phyloP scores from a whole-genome alignment of 2,797 vertebrate genomes.

The Silurus lanzhouensis region DNA sequence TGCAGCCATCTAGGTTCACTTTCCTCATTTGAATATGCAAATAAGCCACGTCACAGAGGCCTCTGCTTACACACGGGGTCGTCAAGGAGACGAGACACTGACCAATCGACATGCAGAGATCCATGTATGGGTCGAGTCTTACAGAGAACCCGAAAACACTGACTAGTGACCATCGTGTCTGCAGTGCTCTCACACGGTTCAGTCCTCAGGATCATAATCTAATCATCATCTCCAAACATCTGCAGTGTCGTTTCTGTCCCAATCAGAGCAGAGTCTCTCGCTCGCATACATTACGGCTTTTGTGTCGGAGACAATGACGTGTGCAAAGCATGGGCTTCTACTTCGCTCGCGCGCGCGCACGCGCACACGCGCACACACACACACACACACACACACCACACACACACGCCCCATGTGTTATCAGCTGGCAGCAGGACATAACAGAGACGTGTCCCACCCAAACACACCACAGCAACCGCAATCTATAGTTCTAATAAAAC shows the following conservation, averaged over 20 bases:
- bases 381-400: background rate
- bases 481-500: background rate
- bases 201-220: too few relatives aligned
- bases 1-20: slow-evolving; percentile 12
- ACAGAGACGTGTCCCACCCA: slow-evolving; percentile 28
- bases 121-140: slow-evolving; percentile 2
- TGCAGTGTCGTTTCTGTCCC: background rate
- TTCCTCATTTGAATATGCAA: slow-evolving; percentile 59
- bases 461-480: slow-evolving; percentile 7
- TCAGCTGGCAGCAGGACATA: slow-evolving; percentile 28
- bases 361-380: background rate
- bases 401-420: background rate
- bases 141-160: background rate
- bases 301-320: background rate
- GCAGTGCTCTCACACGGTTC: too few relatives aligned
- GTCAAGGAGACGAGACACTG: slow-evolving; percentile 40
- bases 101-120: slow-evolving; percentile 26
- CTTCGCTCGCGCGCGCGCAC: background rate
- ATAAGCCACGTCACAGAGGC: slow-evolving; percentile 41
- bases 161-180: background rate
- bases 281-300: background rate
- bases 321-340: background rate
- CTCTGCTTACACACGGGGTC: slow-evolving; percentile 39
- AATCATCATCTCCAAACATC: background rate
- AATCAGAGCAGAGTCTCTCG: background rate